Percentiles rank a stretch among this genome's conserved stretches.
Evolutionary conservation across 2,888 invertebrate genomes (phyloP).

Genomic region (Aleiodes alternator): DNA sequence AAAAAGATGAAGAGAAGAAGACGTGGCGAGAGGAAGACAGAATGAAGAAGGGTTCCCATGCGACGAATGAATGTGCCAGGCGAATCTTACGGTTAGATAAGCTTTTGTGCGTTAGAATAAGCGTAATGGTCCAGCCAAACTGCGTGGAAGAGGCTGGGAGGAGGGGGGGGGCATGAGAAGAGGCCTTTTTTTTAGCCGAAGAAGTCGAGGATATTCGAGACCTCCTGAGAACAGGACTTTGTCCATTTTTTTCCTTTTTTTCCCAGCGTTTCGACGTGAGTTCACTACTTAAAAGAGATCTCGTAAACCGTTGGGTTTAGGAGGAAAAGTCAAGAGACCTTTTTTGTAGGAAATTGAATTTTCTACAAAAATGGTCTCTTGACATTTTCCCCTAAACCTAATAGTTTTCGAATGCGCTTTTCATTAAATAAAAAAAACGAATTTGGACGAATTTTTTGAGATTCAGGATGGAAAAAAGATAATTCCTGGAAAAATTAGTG

Average conservation of each 20-base stretch:
- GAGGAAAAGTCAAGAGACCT: too few relatives aligned
- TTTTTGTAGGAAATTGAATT: too few relatives aligned
- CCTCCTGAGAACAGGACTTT: constrained; percentile 23
- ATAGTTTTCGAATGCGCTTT: too few relatives aligned
- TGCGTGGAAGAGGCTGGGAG: constrained; percentile 42
- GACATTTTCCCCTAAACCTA: too few relatives aligned
- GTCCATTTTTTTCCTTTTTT: neutral
- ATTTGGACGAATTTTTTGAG: too few relatives aligned
- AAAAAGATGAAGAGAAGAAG: constrained; percentile 40
- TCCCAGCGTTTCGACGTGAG: neutral
- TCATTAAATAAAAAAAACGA: too few relatives aligned
- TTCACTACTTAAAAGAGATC: too few relatives aligned
- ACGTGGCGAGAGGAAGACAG: constrained; percentile 45
- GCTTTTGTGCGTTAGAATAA: constrained; percentile 56
- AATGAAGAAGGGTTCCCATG: constrained; percentile 57
- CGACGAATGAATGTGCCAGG: constrained; percentile 62
- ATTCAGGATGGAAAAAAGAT: too few relatives aligned
- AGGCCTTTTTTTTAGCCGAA: constrained; percentile 12
- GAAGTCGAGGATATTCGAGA: constrained; percentile 35
- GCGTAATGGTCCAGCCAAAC: constrained; percentile 31
- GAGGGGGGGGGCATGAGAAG: constrained; percentile 36
- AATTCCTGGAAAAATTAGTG: constrained; percentile 11
- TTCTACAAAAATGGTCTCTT: too few relatives aligned
- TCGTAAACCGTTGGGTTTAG: too few relatives aligned
- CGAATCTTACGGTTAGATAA: constrained; percentile 73